Percentiles rank a stretch among this genome's conserved stretches.
Evolutionary conservation across 1,140 invertebrate species (phyloP).

Genomic region (Hypsibius dujardini): DNA sequence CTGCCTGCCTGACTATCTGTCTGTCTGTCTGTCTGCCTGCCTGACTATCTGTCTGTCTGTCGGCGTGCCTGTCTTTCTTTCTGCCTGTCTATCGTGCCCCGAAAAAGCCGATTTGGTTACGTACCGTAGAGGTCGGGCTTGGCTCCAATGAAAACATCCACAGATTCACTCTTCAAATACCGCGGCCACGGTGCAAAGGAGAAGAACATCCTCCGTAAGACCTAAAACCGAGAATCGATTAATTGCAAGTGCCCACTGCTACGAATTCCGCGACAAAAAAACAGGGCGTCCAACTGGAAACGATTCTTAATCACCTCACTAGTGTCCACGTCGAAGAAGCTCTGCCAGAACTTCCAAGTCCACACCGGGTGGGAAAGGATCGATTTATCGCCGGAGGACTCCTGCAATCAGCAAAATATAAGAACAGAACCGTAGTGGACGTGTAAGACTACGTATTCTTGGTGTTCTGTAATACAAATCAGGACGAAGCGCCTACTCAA

Average conservation of each 20-base stretch:
- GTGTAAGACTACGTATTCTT: no score
- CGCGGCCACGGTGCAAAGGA: slow-evolving; percentile 58
- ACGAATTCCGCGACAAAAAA: not conserved
- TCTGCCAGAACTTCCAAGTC: slow-evolving; percentile 38
- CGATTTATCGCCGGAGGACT: not conserved
- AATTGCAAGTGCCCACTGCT: not conserved
- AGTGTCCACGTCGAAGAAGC: slow-evolving; percentile 84
- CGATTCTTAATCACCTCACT: slow-evolving; percentile 27
- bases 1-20: no score
- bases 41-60: no score
- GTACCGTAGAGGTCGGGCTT: slow-evolving; percentile 81
- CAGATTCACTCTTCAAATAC: slow-evolving; percentile 43
- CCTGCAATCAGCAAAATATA: no score
- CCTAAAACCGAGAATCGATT: slow-evolving; percentile 34
- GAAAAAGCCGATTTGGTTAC: slow-evolving; percentile 16
- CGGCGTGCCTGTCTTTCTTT: no score
- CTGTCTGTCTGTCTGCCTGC: no score
- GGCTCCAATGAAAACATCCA: slow-evolving; percentile 59
- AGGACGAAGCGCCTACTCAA: no score
- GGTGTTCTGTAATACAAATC: no score
- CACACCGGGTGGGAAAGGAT: slow-evolving; percentile 2
- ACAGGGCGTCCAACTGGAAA: slow-evolving; percentile 19
- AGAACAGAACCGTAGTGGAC: no score
- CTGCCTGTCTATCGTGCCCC: no score
- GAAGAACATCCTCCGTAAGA: slow-evolving; percentile 57